Base-by-base conservation (phyloP, 2,113 vertebrate species). In the Mormyrus iriodes region DNA sequence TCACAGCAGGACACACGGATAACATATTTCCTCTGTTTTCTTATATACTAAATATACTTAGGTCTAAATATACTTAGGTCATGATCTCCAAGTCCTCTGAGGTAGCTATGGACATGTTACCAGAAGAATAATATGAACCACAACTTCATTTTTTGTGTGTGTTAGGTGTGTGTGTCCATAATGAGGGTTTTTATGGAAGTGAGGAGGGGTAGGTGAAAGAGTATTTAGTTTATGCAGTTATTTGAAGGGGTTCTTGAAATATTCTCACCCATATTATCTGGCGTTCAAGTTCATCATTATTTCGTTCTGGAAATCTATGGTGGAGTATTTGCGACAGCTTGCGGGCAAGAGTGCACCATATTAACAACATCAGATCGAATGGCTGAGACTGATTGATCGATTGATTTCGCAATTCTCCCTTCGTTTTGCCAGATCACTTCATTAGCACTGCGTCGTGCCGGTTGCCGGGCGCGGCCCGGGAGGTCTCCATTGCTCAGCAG, bases 51-150 rank as follows among this genome's bases (percentile, higher is more conserved):
- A 79, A 79, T 79, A 79, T 79, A 79, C 73, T 79, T 79, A 42
- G 31, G 73, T 79, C 73, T 79, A 79, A 79, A 79, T 79, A 79
- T 79, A 79, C 73, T 79, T 79, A 42, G 73, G 73, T 79, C 73
- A 79, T 79, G 73, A 79, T 79, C 73, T 79, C 17, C 35, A 42
- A 17, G 73, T 79, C 35, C 73, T 42, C 73, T 42, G 31, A 42
- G 73, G 31, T 79, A 79, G 73, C 35, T 79, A 79, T 0, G 35
- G 73, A 79, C 35, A 79, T 79, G 73, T 17, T 79, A 17, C 69
- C 31, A 17, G 35, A 76, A 76, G 15, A 1, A 53, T 53, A 13
- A 53, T 19, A 19, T 53, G 15, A 53, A 13, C 52, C 31, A 79
- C 1, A 27, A 69, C 61, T 69, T 69, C 61, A 13, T 42, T 42